phyloP scores from a whole-genome alignment of 1,140 invertebrate species.

The Agrilus planipennis region DNA sequence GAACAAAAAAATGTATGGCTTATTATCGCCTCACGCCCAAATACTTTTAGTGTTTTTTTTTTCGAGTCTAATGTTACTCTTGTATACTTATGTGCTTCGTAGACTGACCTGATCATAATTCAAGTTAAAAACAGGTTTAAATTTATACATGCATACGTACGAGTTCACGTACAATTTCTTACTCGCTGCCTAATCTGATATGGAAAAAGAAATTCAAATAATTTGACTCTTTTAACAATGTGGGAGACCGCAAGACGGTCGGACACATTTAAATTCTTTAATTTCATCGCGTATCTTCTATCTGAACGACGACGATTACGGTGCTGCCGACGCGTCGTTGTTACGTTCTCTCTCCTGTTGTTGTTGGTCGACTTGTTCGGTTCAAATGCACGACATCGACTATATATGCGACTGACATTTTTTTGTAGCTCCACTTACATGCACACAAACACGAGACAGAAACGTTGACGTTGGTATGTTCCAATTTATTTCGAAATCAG shows the following conservation, averaged over 20 bases:
- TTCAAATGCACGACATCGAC: too few species aligned
- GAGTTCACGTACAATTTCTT: constrained; percentile 5
- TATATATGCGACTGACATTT: too few species aligned
- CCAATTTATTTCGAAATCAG: too few species aligned
- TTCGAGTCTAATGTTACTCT: neutral
- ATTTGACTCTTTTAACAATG: constrained; percentile 3
- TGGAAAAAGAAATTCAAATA: constrained; percentile 3
- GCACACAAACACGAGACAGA: too few species aligned
- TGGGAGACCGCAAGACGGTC: neutral
- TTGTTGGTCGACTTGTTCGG: too few species aligned
- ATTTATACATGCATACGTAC: neutral
- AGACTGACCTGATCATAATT: constrained; percentile 1
- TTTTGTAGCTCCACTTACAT: too few species aligned
- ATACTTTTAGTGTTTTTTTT: constrained; percentile 1
- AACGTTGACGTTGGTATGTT: too few species aligned
- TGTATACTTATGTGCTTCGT: too few species aligned
- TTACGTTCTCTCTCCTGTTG: too few species aligned
- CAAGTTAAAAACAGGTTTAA: constrained; percentile 6
- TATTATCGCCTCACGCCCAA: constrained; percentile 1
- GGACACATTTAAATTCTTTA: neutral
- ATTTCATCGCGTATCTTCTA: neutral
- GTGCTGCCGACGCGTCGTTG: too few species aligned
- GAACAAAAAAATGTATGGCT: too few species aligned
- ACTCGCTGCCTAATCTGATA: constrained; percentile 6
- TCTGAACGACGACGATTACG: too few species aligned